Base-by-base conservation (phyloP, 2,113 vertebrate genomes). In the Cyprichromis sp. region DNA sequence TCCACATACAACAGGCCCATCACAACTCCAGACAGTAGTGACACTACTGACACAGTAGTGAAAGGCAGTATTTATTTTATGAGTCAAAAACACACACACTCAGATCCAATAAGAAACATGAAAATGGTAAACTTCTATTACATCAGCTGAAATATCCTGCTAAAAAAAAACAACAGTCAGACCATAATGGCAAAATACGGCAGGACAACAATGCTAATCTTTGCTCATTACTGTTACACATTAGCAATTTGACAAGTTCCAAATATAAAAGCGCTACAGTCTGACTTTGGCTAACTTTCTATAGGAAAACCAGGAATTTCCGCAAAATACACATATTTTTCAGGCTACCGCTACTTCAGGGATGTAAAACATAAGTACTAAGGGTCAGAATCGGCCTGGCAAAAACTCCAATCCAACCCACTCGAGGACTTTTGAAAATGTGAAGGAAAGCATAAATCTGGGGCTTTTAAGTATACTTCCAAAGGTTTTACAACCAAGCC, bases 1-100 rank as follows among this genome's bases (percentile, higher is more conserved):
- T 82, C 61, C 80, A 87, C 81, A 84, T 78, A 86, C 19, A 89
- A 84, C 85, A 88, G 50, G 34, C 11, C 57, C 57, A 86, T 91
- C 88, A 85, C 36, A 86, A 59, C 66, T 55, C 8, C 80, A 92
- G 84, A 89, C 82, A 81, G 55, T 71, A 55, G 38, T 80, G 84
- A 88, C 86, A 86, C 53, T 31, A 24, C 24, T 24, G 24, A 24
- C 24, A 24, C 24, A 24, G 24, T 24, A 24, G 24, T 24, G 55
- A 24, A 38, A 68, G 47, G 59, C 54, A 71, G 59, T 8, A 45
- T 81, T 76, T 55, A 26, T 38, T 88, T 16, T 55, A 86, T 38
- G 52, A 88, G 66, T 55, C 38, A 53, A 82, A 36, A 84, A 68
- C 14, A 83, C 6, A 7, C 57, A 71, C 52, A 86, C 88, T 86